These are phyloP conservation scores for Ariopsis seemanni DNA, from an alignment of 2,113 vertebrate genomes.

Conservation along the genomic window DNA sequence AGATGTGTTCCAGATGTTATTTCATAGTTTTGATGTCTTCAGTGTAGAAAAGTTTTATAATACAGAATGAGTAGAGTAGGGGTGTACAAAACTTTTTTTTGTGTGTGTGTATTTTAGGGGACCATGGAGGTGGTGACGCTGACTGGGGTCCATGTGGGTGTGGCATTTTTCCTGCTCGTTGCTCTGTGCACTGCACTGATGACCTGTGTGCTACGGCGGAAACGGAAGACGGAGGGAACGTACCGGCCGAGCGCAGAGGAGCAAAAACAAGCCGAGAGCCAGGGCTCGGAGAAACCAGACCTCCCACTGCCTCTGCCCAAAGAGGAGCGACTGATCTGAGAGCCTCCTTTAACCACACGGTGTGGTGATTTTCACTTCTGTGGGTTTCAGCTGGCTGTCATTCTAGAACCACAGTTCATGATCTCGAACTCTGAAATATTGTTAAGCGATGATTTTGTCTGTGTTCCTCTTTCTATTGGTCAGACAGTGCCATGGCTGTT, in stretches of 20 bases:
- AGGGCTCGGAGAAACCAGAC: conserved; percentile 66
- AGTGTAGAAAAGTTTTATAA: no score
- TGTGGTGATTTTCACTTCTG: not conserved
- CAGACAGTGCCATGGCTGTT: not conserved
- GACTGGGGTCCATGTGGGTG: conserved; percentile 10
- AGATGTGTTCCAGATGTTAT: no score
- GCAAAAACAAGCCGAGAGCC: conserved; percentile 72
- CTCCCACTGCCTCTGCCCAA: conserved; percentile 81
- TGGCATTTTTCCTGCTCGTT: conserved; percentile 65
- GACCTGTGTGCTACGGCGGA: conserved; percentile 76
- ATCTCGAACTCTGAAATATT: not conserved
- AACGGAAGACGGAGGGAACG: conserved; percentile 78
- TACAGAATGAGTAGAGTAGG: not conserved
- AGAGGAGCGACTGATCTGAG: conserved; percentile 84
- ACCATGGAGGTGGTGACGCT: conserved; percentile 19
- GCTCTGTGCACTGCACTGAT: conserved; percentile 65
- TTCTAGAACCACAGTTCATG: not conserved
- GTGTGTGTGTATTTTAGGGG: not conserved
- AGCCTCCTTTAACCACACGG: not conserved
- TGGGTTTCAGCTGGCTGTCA: no score
- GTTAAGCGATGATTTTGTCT: not conserved
- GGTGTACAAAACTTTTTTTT: not conserved
- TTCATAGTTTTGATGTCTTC: no score
- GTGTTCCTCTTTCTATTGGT: not conserved
- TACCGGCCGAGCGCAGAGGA: conserved; percentile 84